A percentile compares a stretch with the other conserved stretches of the same genome.
Conservation (phyloP, 1,140 invertebrate species). For the Heliconius hewitsoni region DNA sequence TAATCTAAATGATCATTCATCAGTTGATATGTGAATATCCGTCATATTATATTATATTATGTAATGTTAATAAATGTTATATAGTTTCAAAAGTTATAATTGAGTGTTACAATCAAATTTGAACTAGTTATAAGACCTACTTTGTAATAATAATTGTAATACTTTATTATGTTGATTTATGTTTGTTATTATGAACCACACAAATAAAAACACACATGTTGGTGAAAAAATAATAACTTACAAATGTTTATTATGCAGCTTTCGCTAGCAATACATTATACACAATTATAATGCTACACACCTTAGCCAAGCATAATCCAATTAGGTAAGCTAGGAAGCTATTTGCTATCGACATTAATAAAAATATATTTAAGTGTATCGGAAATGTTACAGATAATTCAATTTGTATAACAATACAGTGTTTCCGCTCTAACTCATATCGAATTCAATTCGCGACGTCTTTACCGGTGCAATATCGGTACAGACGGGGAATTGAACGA, state of each 20-base stretch:
- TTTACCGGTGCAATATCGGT: slow-evolving; percentile 46
- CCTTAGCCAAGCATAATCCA: background rate
- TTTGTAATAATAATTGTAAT: background rate
- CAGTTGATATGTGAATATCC: background rate
- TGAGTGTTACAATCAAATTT: background rate
- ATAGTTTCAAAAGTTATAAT: background rate
- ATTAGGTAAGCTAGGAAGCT: background rate
- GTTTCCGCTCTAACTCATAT: slow-evolving; percentile 58
- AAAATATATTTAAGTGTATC: background rate
- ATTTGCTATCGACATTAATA: background rate
- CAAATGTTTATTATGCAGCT: background rate
- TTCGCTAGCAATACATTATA: background rate
- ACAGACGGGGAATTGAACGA: slow-evolving; percentile 53
- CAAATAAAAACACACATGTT: no score
- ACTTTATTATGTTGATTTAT: background rate
- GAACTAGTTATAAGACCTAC: background rate
- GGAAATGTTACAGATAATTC: slow-evolving; percentile 40
- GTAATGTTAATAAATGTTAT: background rate
- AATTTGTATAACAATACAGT: slow-evolving; percentile 39
- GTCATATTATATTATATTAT: background rate
- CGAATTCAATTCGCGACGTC: slow-evolving; percentile 52
- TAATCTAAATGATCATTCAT: background rate
- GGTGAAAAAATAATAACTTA: no score
- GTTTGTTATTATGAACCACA: no score
- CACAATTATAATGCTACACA: background rate